Conservation (phyloP, 2,888 invertebrate species). For the Apamea sordens region DNA sequence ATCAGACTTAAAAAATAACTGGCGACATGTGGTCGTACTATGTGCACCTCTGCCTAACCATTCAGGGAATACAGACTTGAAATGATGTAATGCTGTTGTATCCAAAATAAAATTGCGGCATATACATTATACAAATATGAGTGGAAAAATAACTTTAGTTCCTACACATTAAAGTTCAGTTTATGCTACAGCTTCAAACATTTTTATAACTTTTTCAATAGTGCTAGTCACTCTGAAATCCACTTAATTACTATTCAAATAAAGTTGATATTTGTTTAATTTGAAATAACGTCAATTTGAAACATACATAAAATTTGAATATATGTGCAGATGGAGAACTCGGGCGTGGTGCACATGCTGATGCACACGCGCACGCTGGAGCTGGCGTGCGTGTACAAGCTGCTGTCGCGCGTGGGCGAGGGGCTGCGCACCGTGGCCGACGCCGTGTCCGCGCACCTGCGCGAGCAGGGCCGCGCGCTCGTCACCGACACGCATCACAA, state of each 20-base stretch:
- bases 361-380: constrained; percentile 99
- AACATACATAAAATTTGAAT: no score
- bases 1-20: not conserved
- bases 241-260: no score
- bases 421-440: constrained; percentile 99
- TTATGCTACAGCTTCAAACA: no score
- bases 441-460: constrained; percentile 97
- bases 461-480: constrained; percentile 98
- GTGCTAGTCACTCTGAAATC: no score
- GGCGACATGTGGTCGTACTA: not conserved
- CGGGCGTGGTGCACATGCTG: constrained; percentile 99
- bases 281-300: no score
- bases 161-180: no score
- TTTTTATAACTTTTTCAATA: no score
- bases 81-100: not conserved
- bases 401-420: constrained; percentile 97
- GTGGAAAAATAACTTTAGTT: no score
- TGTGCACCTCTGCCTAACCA: not conserved
- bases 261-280: no score
- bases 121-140: no score
- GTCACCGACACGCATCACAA: constrained; percentile 97
- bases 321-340: constrained; percentile 97
- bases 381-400: constrained; percentile 99
- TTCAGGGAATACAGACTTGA: not conserved
- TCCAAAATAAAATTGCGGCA: no score